phyloP scores from a whole-genome alignment of 2,797 vertebrate genomes.

The Carapus acus region DNA sequence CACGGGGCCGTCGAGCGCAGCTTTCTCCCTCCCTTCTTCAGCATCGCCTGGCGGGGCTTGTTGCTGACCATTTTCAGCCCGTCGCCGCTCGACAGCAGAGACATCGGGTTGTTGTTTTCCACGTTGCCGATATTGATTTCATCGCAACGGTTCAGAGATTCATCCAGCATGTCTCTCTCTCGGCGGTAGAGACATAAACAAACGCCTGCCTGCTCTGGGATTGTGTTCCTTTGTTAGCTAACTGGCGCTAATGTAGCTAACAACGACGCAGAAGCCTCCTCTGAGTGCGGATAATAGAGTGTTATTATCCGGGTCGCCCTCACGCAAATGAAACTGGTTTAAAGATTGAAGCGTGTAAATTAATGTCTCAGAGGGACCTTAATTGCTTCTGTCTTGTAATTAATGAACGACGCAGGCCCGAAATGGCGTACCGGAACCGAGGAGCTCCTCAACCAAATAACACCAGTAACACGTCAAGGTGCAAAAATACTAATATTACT shows the following conservation, averaged over 20 bases:
- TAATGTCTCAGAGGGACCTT: fast-evolving
- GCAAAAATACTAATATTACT: not conserved
- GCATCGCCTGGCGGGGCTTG: conserved; percentile 31
- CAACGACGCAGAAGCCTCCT: conserved; percentile 30
- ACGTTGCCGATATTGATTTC: conserved; percentile 40
- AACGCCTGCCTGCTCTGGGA: not conserved
- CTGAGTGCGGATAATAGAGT: not conserved
- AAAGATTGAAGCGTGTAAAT: not conserved
- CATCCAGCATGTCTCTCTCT: conserved; percentile 46
- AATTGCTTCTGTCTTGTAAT: not conserved
- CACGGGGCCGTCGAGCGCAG: conserved; percentile 19
- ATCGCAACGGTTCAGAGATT: conserved; percentile 24
- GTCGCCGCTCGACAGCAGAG: conserved; percentile 9
- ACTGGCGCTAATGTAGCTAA: conserved; percentile 7
- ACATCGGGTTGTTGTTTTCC: conserved; percentile 52
- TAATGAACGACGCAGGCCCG: fast-evolving
- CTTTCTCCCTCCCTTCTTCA: conserved; percentile 52
- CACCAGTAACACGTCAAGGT: not conserved
- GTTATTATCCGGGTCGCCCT: not conserved
- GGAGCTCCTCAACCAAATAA: not conserved
- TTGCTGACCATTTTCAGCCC: conserved; percentile 22
- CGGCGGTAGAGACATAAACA: conserved; percentile 47
- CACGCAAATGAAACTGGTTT: not conserved
- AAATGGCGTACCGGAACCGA: not conserved
- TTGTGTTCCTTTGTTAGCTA: not conserved